phyloP scores from a whole-genome alignment of 2,888 invertebrate genomes.

The Ophraella communa region DNA sequence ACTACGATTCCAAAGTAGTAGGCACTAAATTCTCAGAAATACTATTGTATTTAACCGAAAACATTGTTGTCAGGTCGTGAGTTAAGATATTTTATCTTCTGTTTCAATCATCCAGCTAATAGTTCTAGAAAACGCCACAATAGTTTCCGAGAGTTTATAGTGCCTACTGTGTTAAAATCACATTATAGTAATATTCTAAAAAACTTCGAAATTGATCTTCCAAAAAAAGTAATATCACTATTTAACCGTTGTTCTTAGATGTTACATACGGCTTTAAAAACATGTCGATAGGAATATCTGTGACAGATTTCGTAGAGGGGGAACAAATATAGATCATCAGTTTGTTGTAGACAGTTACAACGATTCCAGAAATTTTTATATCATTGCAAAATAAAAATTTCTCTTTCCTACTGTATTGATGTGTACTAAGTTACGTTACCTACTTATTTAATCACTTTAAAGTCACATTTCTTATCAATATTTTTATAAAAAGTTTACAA shows the following conservation, averaged over 20 bases:
- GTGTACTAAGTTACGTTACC: neutral
- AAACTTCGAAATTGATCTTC: neutral
- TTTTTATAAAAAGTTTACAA: neutral
- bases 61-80: no score
- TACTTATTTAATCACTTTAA: no score
- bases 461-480: neutral
- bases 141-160: no score
- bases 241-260: neutral
- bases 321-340: slow-evolving; percentile 42
- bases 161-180: no score
- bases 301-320: slow-evolving; percentile 42
- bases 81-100: no score
- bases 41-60: no score
- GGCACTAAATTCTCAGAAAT: no score
- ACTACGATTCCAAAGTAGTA: no score
- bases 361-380: slow-evolving; percentile 13
- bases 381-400: no score
- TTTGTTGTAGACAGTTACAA: slow-evolving; percentile 17
- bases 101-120: no score
- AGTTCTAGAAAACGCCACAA: no score
- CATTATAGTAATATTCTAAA: neutral
- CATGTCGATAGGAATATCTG: slow-evolving; percentile 20
- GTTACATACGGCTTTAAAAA: neutral
- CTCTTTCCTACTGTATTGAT: no score
- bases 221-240: neutral